These are phyloP conservation scores for Therioaphis trifolii DNA, from an alignment of 2,888 invertebrate species.

Conservation along the genomic window DNA sequence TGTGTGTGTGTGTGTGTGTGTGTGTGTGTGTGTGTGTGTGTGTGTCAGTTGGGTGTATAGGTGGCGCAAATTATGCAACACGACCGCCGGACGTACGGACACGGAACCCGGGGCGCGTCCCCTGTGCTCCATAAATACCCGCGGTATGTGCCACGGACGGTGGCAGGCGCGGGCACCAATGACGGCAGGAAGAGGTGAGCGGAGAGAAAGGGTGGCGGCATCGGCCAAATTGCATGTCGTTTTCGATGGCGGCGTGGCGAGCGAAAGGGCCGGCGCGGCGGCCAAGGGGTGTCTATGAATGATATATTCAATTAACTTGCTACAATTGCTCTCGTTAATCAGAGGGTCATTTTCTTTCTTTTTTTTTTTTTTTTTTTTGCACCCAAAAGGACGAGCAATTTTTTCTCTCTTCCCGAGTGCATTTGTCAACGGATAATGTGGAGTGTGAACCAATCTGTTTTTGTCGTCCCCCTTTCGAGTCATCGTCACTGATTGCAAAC, in stretches of 20 bases:
- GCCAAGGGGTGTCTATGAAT: slow-evolving; percentile 52
- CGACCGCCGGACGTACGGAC: background rate
- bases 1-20: no score
- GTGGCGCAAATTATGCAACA: slow-evolving; percentile 45
- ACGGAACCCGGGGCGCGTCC: background rate
- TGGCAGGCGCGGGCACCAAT: background rate
- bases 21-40: no score
- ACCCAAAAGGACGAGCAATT: slow-evolving; percentile 33
- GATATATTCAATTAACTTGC: slow-evolving; percentile 61
- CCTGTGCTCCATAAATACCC: slow-evolving; percentile 54
- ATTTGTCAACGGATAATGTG: slow-evolving; percentile 53
- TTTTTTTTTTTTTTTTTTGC: slow-evolving; percentile 35
- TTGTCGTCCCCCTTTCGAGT: slow-evolving; percentile 30
- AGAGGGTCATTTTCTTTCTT: slow-evolving; percentile 53
- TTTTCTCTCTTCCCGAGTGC: slow-evolving; percentile 6
- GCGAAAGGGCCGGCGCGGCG: background rate
- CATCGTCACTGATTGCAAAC: slow-evolving; percentile 50
- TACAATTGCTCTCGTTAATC: slow-evolving; percentile 62
- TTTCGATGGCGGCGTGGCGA: slow-evolving; percentile 6
- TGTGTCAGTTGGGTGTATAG: no score
- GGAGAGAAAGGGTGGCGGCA: no score
- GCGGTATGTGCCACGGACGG: background rate
- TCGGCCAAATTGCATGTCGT: slow-evolving; percentile 47
- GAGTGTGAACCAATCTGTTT: slow-evolving; percentile 56
- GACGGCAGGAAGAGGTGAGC: no score